phyloP scores from a whole-genome alignment of 2,113 vertebrate species.

The Loxodonta africana region DNA sequence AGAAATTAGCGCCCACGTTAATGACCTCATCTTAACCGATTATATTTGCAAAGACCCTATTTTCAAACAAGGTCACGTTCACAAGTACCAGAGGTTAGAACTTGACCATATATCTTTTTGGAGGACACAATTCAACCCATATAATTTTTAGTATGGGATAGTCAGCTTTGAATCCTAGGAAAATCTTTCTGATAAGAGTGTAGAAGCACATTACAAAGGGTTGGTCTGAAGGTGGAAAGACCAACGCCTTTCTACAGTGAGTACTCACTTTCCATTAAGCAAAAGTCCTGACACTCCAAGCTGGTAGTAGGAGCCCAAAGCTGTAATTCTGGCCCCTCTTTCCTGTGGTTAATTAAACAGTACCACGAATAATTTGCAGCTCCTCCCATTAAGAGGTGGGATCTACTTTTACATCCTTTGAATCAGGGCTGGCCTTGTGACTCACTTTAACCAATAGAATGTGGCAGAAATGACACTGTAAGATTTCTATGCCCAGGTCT shows the following conservation, averaged over 20 bases:
- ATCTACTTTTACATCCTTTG: neutral
- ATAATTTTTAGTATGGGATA: neutral
- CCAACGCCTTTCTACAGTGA: neutral
- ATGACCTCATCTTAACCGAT: neutral
- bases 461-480: neutral
- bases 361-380: neutral
- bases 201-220: neutral
- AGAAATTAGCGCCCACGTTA: neutral
- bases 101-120: neutral
- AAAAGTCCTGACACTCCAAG: neutral
- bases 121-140: neutral
- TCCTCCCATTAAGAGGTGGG: neutral
- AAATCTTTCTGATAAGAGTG: neutral
- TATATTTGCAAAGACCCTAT: neutral
- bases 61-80: neutral
- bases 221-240: neutral
- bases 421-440: neutral
- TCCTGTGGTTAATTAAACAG: neutral
- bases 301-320: neutral
- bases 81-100: neutral
- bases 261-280: neutral
- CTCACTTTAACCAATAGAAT: neutral
- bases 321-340: neutral
- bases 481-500: neutral
- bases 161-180: constrained; percentile 14